Evolutionary conservation across 2,888 invertebrate species (phyloP), one percentile per base, ranked within the genome.

Genomic region (Sarcophaga variegata): DNA sequence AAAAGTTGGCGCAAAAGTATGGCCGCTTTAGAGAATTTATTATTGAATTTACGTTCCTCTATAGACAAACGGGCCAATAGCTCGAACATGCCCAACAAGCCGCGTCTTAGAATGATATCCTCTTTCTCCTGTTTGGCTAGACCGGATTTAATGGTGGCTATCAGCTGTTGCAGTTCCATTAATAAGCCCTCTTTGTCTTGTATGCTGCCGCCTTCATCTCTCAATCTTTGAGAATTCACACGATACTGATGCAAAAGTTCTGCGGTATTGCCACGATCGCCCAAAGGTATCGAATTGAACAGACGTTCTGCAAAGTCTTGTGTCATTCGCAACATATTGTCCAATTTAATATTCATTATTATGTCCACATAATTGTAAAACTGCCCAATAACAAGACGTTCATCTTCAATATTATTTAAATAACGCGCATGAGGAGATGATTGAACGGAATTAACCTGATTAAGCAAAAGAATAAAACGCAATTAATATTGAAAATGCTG

Each of bases 1-100:
- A 88, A 81, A 25, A 78, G 79, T 1, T 59, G 64, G 0, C 80
- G 77, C 66, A 88, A 63, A 10, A 88, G 2, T 4, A 66, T 47
- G 8, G 88, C 77, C 14, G 84, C 88, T 14, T 83, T 86, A 14
- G 83, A 66, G 59, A 89, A 88, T 66, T 87, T 88, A 69, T 87
- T 87, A 37, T 70, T 80, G 63, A 85, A 89, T 70, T 86, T 88
- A 0, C 87, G 71, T 10, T 89, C 88, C 47, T 89, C 89, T 49
- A 89, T 89, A 14, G 89, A 88, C 1, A 88, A 64, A n/a, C 89
- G 88, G 0, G 88, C 89, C 88, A 89, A 63, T 49, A 89, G 59
- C 49, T 89, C 89, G 27, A 89, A 89, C 85, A 87, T 89, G 49
- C 88, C 88, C 70, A 85, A 63, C 10, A 89, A 66, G 2, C 89